A percentile compares a stretch with the other conserved stretches of the same genome.
Conservation (phyloP, 37 sponge, comb jelly and placozoan species). For the Lycopodina hypogea region DNA sequence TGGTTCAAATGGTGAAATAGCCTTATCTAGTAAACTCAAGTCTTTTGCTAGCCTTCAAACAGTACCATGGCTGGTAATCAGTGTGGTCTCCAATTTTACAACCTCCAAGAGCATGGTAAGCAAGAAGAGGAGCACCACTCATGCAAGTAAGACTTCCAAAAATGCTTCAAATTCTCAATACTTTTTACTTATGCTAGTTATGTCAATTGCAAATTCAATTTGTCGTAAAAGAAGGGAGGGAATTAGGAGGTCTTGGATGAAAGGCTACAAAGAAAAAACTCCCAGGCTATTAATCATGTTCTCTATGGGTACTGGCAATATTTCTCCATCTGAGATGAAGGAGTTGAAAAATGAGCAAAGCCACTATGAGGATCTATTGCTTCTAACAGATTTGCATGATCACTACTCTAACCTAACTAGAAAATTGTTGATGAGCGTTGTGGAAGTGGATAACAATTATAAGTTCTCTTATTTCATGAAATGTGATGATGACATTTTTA, state of each 20-base stretch:
- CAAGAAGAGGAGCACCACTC: too few species aligned
- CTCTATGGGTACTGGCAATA: constrained; percentile 52
- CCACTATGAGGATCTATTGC: constrained; percentile 47
- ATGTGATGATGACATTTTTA: constrained; percentile 87
- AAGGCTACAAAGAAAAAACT: neutral
- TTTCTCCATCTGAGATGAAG: neutral
- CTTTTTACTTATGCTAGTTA: constrained; percentile 32
- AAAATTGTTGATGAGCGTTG: constrained; percentile 63
- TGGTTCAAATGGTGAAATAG: too few species aligned
- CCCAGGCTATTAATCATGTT: constrained; percentile 46
- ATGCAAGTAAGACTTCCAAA: too few species aligned
- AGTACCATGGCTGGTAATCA: too few species aligned
- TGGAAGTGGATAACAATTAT: constrained; percentile 31
- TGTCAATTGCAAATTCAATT: constrained; percentile 24
- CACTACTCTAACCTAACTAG: constrained; percentile 55
- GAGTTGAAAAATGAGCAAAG: constrained; percentile 17
- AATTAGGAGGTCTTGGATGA: constrained; percentile 77
- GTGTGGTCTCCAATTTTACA: too few species aligned
- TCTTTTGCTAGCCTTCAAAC: too few species aligned
- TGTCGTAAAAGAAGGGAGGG: constrained; percentile 35
- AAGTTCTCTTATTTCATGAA: constrained; percentile 74
- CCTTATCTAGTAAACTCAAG: too few species aligned
- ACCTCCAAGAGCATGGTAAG: too few species aligned
- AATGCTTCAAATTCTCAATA: too few species aligned
- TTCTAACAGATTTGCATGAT: constrained; percentile 60